These are phyloP conservation scores for Colius striatus DNA, from an alignment of 2,113 vertebrate genomes.

Conservation along the genomic window DNA sequence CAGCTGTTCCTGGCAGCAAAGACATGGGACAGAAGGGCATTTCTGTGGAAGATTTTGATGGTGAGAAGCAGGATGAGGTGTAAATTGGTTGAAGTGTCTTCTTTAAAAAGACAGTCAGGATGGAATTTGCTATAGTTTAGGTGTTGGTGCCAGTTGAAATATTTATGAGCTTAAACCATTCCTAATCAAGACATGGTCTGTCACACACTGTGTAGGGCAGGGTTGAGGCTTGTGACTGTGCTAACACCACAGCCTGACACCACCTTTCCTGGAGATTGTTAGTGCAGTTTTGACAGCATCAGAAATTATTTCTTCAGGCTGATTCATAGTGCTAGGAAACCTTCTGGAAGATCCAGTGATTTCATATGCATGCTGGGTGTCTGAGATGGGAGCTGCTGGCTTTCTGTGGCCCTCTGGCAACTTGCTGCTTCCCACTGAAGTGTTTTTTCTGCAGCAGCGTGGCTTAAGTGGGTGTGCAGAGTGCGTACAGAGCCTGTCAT, in stretches of 20 bases:
- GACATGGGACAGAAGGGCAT: neutral
- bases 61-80: neutral
- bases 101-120: neutral
- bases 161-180: neutral
- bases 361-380: accelerated
- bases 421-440: neutral
- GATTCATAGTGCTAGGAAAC: neutral
- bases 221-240: neutral
- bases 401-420: neutral
- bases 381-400: neutral
- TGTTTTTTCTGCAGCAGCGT: neutral
- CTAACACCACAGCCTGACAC: neutral
- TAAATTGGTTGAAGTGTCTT: neutral
- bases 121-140: neutral
- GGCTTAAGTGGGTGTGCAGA: accelerated
- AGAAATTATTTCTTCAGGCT: neutral
- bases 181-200: neutral
- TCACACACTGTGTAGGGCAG: neutral
- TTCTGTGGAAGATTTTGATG: neutral
- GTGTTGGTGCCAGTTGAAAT: neutral
- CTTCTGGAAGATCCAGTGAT: neutral
- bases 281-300: neutral
- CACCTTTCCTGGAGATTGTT: neutral
- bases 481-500: neutral
- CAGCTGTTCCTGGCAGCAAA: neutral